phyloP scores from a whole-genome alignment of 2,797 vertebrate species.

The Tarsius wallacei region DNA sequence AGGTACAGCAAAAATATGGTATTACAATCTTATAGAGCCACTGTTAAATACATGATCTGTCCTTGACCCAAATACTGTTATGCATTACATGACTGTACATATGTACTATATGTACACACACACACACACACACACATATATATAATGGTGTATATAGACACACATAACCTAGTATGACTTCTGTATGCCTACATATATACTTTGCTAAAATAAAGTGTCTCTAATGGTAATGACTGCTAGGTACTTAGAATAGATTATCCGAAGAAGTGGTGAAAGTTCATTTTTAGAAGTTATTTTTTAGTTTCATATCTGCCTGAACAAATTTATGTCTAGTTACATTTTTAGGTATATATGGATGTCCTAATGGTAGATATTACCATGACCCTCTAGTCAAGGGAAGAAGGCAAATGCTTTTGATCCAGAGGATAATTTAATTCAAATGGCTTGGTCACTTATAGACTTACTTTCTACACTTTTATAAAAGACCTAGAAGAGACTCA shows the following conservation, averaged over 20 bases:
- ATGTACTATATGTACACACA: background rate
- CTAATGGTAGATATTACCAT: background rate
- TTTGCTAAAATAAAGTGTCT: constrained; percentile 15
- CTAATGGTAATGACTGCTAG: background rate
- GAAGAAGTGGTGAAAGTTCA: constrained; percentile 7
- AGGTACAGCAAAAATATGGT: background rate
- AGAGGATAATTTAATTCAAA: constrained; percentile 18
- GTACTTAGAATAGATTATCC: background rate
- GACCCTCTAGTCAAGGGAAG: background rate
- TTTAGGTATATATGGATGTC: background rate
- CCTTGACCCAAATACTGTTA: background rate
- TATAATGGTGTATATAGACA: background rate
- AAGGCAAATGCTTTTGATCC: background rate
- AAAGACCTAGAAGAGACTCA: background rate
- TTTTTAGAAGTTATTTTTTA: constrained; percentile 40
- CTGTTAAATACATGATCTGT: background rate
- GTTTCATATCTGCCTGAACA: constrained; percentile 27
- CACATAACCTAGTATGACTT: background rate
- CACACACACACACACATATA: no score
- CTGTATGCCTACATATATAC: background rate
- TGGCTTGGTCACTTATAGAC: background rate
- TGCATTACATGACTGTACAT: background rate
- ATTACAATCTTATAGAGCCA: background rate
- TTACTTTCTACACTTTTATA: constrained; percentile 11
- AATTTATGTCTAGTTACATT: constrained; percentile 25